Percentiles rank a stretch among this genome's conserved stretches.
phyloP scores from a whole-genome alignment of 2,888 invertebrate genomes.

The Teleogryllus oceanicus region DNA sequence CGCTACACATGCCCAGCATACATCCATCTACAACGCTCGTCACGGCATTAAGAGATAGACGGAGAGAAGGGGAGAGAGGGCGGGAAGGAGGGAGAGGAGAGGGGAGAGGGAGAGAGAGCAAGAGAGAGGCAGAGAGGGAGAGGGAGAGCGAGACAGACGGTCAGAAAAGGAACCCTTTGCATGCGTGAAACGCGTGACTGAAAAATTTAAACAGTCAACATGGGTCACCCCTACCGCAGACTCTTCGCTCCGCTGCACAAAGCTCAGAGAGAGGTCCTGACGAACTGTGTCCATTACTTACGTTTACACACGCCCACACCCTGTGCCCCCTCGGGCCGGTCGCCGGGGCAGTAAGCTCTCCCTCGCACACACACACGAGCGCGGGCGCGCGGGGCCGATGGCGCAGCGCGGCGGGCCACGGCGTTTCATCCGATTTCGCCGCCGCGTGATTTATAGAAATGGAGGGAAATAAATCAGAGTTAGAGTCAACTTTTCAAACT shows the following conservation, averaged over 20 bases:
- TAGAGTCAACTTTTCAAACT: not conserved
- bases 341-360: too few species aligned
- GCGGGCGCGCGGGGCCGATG: not conserved
- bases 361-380: too few species aligned
- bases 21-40: not conserved
- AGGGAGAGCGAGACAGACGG: not conserved
- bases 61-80: too few species aligned
- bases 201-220: conserved; percentile 2
- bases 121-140: too few species aligned
- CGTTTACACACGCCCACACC: not conserved
- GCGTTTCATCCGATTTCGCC: conserved; percentile 2
- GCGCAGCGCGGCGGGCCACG: not conserved
- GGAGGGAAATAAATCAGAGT: conserved; percentile 18
- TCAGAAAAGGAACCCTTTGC: not conserved
- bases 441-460: conserved; percentile 3
- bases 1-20: not conserved
- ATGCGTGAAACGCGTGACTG: not conserved
- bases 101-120: too few species aligned
- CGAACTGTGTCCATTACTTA: not conserved
- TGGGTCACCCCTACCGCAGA: not conserved
- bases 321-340: not conserved
- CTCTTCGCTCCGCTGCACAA: not conserved
- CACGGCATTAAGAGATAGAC: too few species aligned
- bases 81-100: too few species aligned
- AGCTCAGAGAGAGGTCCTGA: not conserved